These are phyloP conservation scores for Apomyelois bistriatella DNA, from an alignment of 2,888 invertebrate genomes.

Conservation along the genomic window DNA sequence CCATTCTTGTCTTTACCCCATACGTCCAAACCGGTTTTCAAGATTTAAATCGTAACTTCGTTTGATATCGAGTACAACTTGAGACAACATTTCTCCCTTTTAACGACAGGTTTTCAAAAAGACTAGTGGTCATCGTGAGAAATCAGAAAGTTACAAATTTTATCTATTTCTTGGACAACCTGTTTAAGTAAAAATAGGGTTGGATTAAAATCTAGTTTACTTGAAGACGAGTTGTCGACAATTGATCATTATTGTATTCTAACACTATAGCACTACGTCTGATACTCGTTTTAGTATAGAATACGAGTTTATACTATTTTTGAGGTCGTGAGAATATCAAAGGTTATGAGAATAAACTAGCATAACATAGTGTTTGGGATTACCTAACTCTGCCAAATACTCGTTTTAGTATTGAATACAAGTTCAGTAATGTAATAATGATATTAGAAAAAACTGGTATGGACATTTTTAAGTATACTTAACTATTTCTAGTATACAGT, in stretches of 20 bases:
- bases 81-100: constrained; percentile 30
- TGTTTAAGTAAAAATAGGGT: constrained; percentile 35
- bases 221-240: constrained; percentile 37
- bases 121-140: constrained; percentile 39
- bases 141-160: constrained; percentile 35
- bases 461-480: no score
- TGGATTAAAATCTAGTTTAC: constrained; percentile 37
- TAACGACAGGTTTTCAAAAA: constrained; percentile 49
- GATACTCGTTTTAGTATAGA: constrained; percentile 17
- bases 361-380: neutral
- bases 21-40: constrained; percentile 31
- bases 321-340: constrained; percentile 37
- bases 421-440: constrained; percentile 32
- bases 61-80: constrained; percentile 37
- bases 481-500: no score
- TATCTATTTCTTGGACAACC: constrained; percentile 39
- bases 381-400: constrained; percentile 19
- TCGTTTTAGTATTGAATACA: constrained; percentile 23
- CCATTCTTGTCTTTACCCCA: constrained; percentile 10
- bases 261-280: constrained; percentile 23
- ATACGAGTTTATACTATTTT: constrained; percentile 29
- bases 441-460: constrained; percentile 35
- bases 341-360: constrained; percentile 34
- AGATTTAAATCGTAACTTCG: constrained; percentile 33
- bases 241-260: constrained; percentile 28